A percentile compares a stretch with the other conserved stretches of the same genome.
Conservation (phyloP, 2,888 invertebrate species). For the Cosmia pyralina region DNA sequence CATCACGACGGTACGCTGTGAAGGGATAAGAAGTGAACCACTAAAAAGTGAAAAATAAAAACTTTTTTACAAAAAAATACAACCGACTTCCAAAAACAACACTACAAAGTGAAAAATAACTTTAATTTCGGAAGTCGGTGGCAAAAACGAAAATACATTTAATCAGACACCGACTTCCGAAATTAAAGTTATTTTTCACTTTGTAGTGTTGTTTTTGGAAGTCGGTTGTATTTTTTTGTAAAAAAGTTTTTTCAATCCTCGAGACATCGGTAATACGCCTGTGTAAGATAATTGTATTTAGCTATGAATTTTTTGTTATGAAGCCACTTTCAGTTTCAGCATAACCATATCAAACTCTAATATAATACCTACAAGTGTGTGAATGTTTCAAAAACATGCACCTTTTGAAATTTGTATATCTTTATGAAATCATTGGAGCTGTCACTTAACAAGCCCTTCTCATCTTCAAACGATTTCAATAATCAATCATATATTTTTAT, state of each 20-base stretch:
- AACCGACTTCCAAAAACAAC: no score
- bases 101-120: no score
- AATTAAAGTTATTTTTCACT: no score
- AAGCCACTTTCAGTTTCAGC: constrained; percentile 17
- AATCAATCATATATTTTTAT: constrained; percentile 43
- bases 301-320: not conserved
- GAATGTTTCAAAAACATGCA: not conserved
- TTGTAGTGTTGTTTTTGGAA: no score
- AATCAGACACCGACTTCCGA: no score
- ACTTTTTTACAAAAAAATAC: no score
- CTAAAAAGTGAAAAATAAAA: no score
- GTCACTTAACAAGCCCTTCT: constrained; percentile 37
- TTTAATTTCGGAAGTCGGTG: no score
- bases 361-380: not conserved
- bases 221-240: no score
- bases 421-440: constrained; percentile 30
- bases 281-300: constrained; percentile 1
- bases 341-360: not conserved
- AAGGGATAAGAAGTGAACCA: no score
- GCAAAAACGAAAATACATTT: no score
- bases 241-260: constrained; percentile 33
- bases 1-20: no score
- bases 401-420: constrained; percentile 11
- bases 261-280: constrained; percentile 17
- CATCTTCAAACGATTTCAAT: constrained; percentile 41